phyloP scores from a whole-genome alignment of 2,113 vertebrate species.

The Pongo abelii region DNA sequence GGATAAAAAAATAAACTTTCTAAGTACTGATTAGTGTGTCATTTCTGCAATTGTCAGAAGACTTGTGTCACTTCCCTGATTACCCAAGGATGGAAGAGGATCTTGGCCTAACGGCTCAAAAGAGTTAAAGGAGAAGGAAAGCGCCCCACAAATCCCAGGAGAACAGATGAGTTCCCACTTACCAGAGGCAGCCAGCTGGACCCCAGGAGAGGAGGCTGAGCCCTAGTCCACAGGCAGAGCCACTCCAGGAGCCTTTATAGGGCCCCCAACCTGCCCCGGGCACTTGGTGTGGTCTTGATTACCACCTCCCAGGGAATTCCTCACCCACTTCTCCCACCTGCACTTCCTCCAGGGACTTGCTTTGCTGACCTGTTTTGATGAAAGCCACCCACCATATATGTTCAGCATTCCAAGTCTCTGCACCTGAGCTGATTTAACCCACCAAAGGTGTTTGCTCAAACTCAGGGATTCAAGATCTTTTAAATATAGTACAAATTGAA shows the following conservation, averaged over 20 bases:
- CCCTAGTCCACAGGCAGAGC: background rate
- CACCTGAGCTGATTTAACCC: background rate
- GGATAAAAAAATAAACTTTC: background rate
- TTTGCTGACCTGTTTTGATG: conserved; percentile 53
- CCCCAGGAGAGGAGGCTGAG: background rate
- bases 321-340: conserved; percentile 67
- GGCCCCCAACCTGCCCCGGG: background rate
- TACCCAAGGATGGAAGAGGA: background rate
- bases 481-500: background rate
- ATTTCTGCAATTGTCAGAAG: background rate
- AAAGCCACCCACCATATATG: conserved; percentile 55
- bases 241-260: background rate
- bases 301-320: conserved; percentile 37
- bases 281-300: conserved; percentile 17
- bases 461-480: background rate
- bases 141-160: background rate
- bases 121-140: background rate
- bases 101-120: background rate
- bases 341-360: conserved; percentile 47
- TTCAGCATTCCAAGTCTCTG: background rate
- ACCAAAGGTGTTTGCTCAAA: background rate
- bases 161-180: background rate
- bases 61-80: conserved; percentile 15
- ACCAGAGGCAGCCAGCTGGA: background rate
- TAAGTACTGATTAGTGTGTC: background rate